Evolutionary conservation across 1,140 invertebrate species (phyloP), one percentile per base, ranked within the genome.

Genomic region (Procambarus clarkii): DNA sequence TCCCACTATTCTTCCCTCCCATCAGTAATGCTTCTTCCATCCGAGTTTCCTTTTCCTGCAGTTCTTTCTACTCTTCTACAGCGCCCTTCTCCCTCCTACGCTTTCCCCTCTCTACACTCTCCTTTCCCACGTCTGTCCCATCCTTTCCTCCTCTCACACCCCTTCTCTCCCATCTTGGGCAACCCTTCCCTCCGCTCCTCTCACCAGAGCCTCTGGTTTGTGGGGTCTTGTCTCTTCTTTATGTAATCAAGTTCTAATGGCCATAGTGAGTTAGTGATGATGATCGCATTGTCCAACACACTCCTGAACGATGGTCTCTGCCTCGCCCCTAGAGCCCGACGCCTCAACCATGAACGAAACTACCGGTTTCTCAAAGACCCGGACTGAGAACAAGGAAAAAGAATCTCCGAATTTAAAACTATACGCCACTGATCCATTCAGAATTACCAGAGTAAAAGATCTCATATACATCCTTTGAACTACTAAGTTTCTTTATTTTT

Each of bases 211-310:
- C 74, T 44, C 71, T 54, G 76, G 74, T 77, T 76, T 50, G 76
- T 60, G 5, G 76, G 85, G 85, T 78, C 76, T 79, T 79, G 85
- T 87, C 74, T 87, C 48, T 87, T 87, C 85, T 79, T 86, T 87
- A 87, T 87, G 85, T 60, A 87, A 87, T 87, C 85, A 87, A 87
- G 74, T 78, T 60, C 85, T 78, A 87, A 87, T 87, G 76, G 85
- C 50, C 85, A 74, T 24, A 77, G 54, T 54, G 76, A 77, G 76
- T 87, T 87, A 87, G 79, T 74, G 76, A 50, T 87, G 85, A 87
- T 77, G 85, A 79, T 87, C 85, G 34, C 76, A 87, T 87, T 78
- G 71, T 78, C 85, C 85, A 87, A 50, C 24, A 13, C 13, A 74
- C 58, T 34, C 46, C 21, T 60, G 71, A 87, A 44, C 85, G 74